Evolutionary conservation across 2,797 vertebrate species (phyloP), one percentile per base, ranked within the genome.

Genomic region (Periophthalmus magnuspinnatus): DNA sequence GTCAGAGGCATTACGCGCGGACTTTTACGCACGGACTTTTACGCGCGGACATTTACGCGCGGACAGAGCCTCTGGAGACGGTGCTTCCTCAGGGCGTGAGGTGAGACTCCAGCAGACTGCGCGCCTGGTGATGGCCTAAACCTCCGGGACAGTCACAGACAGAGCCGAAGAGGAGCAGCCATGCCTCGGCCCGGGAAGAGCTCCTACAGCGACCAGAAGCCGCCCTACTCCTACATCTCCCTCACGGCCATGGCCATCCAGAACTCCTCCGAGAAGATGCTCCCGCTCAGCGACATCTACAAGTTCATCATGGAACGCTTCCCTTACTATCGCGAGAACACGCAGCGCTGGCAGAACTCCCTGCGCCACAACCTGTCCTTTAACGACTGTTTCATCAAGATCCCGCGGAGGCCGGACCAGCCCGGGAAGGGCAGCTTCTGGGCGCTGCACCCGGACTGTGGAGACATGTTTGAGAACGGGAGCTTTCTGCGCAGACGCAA

Each of bases 111-210:
- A 45, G 41, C 11, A 83, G 72, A 81, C 75, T 79, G 47, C 52
- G 58, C 57, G 38, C 38, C 21, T 60, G 22, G 41, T 47, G 45
- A 65, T 65, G 63, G 63, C 63, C 63, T 65, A 50, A 65, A 65
- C 45, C 48, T 65, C 62, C 32, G 16, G 22, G 3, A n/a, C 69
- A 76, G 57, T 72, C 69, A 68, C 73, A 57, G 60, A 62, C 59
- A 38, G n/a, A 41, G n/a, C 59, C n/a, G 60, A 62, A 24, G 38
- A 66, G 0, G 38, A 82, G 69, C 3, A 82, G 69, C 3, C 67
- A 99, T 99, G 97, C 97, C 97, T 84, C 95, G 97, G 78, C 97
- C 97, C 3, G 97, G 97, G 56, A 99, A 98, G 89, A 98, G 95
- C 92, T 99, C 97, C 0, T 97, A 97, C 90, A 97, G 96, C 84